phyloP scores from a whole-genome alignment of 2,113 vertebrate species.

The Platysteira castanea region DNA sequence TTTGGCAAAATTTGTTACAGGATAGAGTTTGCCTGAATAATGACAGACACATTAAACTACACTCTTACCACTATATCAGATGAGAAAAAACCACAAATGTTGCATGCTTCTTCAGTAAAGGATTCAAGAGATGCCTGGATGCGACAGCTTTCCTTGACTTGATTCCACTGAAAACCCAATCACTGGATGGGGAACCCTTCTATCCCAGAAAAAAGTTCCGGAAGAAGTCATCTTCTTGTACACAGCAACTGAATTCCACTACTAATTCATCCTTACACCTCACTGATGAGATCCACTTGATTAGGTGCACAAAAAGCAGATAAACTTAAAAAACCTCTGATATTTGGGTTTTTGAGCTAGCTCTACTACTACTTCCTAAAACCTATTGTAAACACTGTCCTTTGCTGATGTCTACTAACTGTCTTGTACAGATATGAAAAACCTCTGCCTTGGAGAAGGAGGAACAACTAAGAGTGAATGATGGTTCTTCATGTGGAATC shows the following conservation, averaged over 20 bases:
- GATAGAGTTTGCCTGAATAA: not conserved
- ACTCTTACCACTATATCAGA: not conserved
- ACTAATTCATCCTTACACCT: not conserved
- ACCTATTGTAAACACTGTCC: not conserved
- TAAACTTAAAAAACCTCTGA: not conserved
- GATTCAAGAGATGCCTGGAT: not conserved
- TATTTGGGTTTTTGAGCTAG: not conserved
- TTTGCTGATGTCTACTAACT: not conserved
- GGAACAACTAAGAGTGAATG: not conserved
- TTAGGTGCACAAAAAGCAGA: not conserved
- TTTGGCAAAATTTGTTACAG: not conserved
- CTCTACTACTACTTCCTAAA: not conserved
- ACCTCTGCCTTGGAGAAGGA: not conserved
- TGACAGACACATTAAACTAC: not conserved
- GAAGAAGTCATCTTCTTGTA: not conserved
- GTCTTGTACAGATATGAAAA: not conserved
- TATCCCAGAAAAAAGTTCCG: not conserved
- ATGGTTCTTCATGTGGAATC: not conserved
- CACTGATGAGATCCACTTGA: not conserved
- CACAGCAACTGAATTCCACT: not conserved
- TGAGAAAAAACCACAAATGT: not conserved
- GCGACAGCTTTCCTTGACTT: not conserved
- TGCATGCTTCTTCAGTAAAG: not conserved
- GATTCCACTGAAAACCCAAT: not conserved
- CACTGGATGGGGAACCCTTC: accelerated